A percentile compares a stretch with the other conserved stretches of the same genome.
phyloP scores from a whole-genome alignment of 2,888 invertebrate genomes.

The Sturmia bella region DNA sequence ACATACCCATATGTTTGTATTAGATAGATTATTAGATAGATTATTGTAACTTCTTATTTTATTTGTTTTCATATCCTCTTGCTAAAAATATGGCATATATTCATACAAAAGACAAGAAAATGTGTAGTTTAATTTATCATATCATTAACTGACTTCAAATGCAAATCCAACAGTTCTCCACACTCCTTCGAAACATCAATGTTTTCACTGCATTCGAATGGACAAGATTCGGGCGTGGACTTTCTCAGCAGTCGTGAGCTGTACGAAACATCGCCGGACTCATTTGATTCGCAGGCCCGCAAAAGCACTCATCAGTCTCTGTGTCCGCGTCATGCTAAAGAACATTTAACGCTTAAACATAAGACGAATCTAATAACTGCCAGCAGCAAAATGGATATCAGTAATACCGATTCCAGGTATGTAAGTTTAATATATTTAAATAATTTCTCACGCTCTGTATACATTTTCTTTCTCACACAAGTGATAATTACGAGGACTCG shows the following conservation, averaged over 20 bases:
- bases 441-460: neutral
- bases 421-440: neutral
- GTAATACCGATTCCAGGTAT: conserved; percentile 79
- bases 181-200: conserved; percentile 86
- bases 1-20: no score
- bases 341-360: conserved; percentile 73
- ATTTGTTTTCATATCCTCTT: no score
- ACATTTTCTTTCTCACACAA: conserved; percentile 72
- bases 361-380: conserved; percentile 54
- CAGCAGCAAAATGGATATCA: conserved; percentile 66
- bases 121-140: no score
- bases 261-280: conserved; percentile 79
- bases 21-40: no score
- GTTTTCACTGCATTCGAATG: conserved; percentile 91
- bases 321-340: conserved; percentile 78
- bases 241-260: conserved; percentile 80
- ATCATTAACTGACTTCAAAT: no score
- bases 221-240: conserved; percentile 91
- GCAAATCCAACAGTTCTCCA: conserved; percentile 47
- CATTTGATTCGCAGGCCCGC: conserved; percentile 73
- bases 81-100: no score
- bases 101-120: no score
- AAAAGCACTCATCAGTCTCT: conserved; percentile 73
- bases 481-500: conserved; percentile 91
- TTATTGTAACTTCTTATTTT: no score